These are phyloP conservation scores for Megaleporinus macrocephalus DNA, from an alignment of 2,113 vertebrate genomes.

Conservation along the genomic window DNA sequence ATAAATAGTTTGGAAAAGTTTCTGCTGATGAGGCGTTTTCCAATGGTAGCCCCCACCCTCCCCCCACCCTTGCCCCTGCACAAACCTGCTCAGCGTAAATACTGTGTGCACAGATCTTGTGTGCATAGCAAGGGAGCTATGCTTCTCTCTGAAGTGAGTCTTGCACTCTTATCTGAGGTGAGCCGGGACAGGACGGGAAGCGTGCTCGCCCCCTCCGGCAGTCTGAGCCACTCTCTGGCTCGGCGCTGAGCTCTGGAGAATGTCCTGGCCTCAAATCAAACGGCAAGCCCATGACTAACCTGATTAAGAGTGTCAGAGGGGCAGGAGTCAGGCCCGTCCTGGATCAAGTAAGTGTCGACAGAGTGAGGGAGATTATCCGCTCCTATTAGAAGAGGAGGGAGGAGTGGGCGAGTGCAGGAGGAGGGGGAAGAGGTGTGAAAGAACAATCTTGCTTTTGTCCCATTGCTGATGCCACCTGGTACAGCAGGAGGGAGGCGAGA, in stretches of 20 bases:
- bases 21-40: background rate
- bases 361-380: slow-evolving; percentile 61
- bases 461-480: slow-evolving; percentile 3
- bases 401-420: slow-evolving; percentile 32
- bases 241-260: slow-evolving; percentile 35
- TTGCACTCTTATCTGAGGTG: slow-evolving; percentile 9
- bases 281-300: slow-evolving; percentile 48
- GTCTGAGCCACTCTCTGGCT: background rate
- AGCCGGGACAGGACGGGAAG: background rate
- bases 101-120: slow-evolving; percentile 8
- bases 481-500: background rate
- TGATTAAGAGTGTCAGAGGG: slow-evolving; percentile 51
- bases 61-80: background rate
- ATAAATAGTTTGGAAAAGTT: slow-evolving; percentile 22
- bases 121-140: background rate
- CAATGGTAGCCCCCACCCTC: too few species aligned
- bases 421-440: slow-evolving; percentile 46
- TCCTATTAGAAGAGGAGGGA: slow-evolving; percentile 40
- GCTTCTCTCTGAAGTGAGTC: background rate
- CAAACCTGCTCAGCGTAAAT: slow-evolving; percentile 26
- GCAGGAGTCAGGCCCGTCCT: slow-evolving; percentile 10
- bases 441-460: slow-evolving; percentile 43
- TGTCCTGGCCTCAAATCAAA: slow-evolving; percentile 50
- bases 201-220: background rate
- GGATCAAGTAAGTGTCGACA: slow-evolving; percentile 40